phyloP scores from a whole-genome alignment of 2,797 vertebrate species.

The Falco biarmicus region DNA sequence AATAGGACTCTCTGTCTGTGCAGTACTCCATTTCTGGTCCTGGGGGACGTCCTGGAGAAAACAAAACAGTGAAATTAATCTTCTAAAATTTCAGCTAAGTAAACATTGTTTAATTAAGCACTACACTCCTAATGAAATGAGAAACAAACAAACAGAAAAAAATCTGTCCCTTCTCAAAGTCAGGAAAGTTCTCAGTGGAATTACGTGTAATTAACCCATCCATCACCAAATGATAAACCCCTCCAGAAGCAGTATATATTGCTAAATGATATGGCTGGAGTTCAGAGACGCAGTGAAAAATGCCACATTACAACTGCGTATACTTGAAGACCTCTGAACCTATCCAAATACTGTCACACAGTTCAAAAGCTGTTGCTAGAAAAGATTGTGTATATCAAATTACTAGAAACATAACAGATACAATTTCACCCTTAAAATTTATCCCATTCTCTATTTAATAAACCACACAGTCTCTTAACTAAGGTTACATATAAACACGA shows the following conservation, averaged over 20 bases:
- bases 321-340: background rate
- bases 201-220: background rate
- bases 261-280: background rate
- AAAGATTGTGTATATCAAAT: background rate
- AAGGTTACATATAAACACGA: background rate
- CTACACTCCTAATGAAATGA: background rate
- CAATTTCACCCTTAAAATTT: background rate
- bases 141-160: too few species aligned
- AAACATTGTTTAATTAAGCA: background rate
- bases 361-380: background rate
- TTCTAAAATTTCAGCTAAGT: background rate
- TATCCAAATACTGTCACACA: background rate
- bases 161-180: background rate
- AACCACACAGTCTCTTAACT: background rate
- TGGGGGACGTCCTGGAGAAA: conserved; percentile 88
- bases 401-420: background rate
- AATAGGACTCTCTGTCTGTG: conserved; percentile 96
- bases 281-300: background rate
- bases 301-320: background rate
- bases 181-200: background rate
- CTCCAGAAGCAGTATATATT: background rate
- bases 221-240: background rate
- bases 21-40: conserved; percentile 99
- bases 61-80: background rate
- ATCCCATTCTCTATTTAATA: background rate